Percentiles rank a stretch among this genome's conserved stretches.
Evolutionary conservation across 2,113 vertebrate genomes (phyloP).

Genomic region (Pandion haliaetus): DNA sequence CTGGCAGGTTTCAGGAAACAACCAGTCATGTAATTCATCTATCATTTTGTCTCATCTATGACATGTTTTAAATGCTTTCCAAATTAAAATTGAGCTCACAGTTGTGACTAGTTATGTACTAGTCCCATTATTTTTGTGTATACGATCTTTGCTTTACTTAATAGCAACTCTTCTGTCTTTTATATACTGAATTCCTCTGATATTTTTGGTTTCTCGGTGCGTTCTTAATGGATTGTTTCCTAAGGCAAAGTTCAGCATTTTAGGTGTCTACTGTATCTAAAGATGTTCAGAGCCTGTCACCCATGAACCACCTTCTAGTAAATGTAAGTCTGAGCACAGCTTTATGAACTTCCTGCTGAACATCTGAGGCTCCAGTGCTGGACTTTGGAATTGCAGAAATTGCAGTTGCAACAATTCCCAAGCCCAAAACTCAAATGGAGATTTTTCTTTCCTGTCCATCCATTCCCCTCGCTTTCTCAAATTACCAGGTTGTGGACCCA

Average conservation of each 20-base stretch:
- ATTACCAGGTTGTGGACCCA: background rate
- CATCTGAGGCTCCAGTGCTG: background rate
- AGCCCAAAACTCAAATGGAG: background rate
- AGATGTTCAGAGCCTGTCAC: background rate
- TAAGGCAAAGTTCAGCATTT: background rate
- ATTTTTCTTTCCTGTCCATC: accelerated
- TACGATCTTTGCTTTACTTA: background rate
- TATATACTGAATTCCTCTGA: background rate
- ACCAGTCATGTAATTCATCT: background rate
- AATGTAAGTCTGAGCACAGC: background rate
- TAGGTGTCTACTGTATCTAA: background rate
- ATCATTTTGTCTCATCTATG: background rate
- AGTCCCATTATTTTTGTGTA: background rate
- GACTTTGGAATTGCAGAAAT: background rate
- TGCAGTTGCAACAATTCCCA: background rate
- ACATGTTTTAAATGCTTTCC: background rate
- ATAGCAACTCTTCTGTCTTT: background rate
- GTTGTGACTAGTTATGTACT: background rate
- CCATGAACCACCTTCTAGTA: background rate
- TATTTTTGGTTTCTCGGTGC: background rate
- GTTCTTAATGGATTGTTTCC: background rate
- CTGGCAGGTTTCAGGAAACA: slow-evolving; percentile 26
- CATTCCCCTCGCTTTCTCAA: background rate
- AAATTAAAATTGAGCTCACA: background rate
- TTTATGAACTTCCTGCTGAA: background rate